Base-by-base conservation (phyloP, 1,140 invertebrate genomes). In the Proctacanthus coquilletti region DNA sequence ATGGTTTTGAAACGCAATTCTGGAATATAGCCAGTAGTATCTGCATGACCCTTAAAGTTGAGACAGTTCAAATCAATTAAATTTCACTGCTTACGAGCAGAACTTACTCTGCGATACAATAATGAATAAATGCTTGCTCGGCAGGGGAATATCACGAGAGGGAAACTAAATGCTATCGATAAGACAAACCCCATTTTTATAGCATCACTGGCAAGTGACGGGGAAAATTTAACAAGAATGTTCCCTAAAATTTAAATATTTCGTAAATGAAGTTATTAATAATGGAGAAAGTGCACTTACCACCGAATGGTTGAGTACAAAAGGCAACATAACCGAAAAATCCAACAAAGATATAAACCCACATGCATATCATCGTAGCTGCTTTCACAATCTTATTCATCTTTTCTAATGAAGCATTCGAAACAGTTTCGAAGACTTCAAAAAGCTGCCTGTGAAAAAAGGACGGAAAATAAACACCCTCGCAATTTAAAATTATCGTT, bases 311-410 rank as follows among this genome's bases (percentile, higher is more conserved):
- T 47, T 79, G 70, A 40, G 77, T 74, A 44, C 74, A 79, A 66
- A 91, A 95, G 13, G 89, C 88, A 43, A 96, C 75, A 61, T 97
- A 98, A 5, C 93, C 93, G 64, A 95, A 94, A 50, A 92, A 76
- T 30, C 93, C 94, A 39, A 95, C 81, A 42, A 74, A 75, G 42
- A 84, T 72, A 49, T 86, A 84, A 10, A 93, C 80, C n/a, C 69
- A 62, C 31, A 86, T 84, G 61, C 91, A 95, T 45, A 96, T 80
- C 65, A 87, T 85, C 19, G 96, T 78, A 11, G 92, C 91, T 42
- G 80, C 77, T 50, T 75, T 75, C 3, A 93, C 80, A 37, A 95
- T 77, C 43, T 69, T 57, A 53, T 92, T 91, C 74, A 96, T 86
- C 54, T 82, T 84, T 42, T 88, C 84, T 25, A 94, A 56, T 9